Evolutionary conservation across 2,797 vertebrate species (phyloP), one percentile per base, ranked within the genome.

Genomic region (Cercopithecus neglectus): DNA sequence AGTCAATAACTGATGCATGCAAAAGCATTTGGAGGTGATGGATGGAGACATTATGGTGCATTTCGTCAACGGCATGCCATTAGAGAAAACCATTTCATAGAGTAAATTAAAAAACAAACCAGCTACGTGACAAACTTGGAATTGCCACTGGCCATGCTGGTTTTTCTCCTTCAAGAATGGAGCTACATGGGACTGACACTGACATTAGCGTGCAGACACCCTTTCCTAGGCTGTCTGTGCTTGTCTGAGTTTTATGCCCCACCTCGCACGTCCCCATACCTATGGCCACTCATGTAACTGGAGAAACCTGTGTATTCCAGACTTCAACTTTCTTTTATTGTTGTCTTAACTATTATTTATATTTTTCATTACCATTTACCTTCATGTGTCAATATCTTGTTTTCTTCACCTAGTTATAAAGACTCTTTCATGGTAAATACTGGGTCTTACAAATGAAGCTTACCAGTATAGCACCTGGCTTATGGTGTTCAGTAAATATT

Each of bases 81-180:
- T 98, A 98, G 97, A 93, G 96, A 93, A 97, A 98, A 96, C 93
- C 96, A 97, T 94, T 97, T 96, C 96, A 86, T 83, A 92, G 96
- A 98, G 96, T 91, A 97, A 98, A 98, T 98, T 97, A 98, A 96
- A 96, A 97, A 98, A 95, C 96, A 97, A 97, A 97, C 97, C 91
- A 82, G 96, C 94, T 95, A 95, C 55, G 39, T 96, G 97, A 97
- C 94, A 89, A 72, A 91, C 91, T 94, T 70, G 89, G 83, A 97
- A 94, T n/a, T 97, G 91, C 93, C 80, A 89, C 91, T 57, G 98
- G 96, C 61, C 86, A 78, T 17, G 50, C 46, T 4, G 8, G 79
- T 59, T 92, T 97, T 94, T 91, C 61, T 94, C 14, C 91, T 95
- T n/a, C 48, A 79, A 76, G 74, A 97, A 92, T 76, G 87, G 82